A percentile compares a stretch with the other conserved stretches of the same genome.
phyloP scores from a whole-genome alignment of 2,888 invertebrate genomes.

The Eurytoma adleriae region DNA sequence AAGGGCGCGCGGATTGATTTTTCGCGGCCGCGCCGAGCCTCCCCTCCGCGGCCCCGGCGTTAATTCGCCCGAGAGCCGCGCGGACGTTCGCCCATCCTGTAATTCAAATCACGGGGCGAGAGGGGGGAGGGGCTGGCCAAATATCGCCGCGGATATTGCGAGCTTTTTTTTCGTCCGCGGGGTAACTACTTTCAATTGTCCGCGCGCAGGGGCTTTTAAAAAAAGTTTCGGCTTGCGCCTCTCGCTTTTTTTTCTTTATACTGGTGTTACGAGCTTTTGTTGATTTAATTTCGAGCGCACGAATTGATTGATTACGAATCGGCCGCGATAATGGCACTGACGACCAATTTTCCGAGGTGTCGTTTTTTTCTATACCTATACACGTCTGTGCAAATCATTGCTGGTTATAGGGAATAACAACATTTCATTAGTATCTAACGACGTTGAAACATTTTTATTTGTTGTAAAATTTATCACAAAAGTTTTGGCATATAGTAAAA shows the following conservation, averaged over 20 bases:
- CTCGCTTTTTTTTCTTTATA: background rate
- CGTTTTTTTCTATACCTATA: background rate
- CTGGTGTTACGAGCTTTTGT: conserved; percentile 13
- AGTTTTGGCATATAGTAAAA: no score
- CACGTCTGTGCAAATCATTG: background rate
- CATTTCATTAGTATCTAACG: background rate
- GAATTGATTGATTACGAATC: conserved; percentile 32
- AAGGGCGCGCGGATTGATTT: conserved; percentile 71
- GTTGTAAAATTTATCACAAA: no score
- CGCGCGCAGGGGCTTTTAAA: conserved; percentile 8
- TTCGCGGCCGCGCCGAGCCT: conserved; percentile 73
- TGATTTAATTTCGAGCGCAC: conserved; percentile 40
- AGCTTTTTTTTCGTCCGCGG: conserved; percentile 19
- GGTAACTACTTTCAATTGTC: conserved; percentile 44
- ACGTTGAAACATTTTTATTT: background rate
- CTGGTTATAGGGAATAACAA: background rate
- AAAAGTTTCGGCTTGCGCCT: conserved; percentile 27
- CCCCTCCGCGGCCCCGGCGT: no score
- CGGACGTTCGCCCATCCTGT: conserved; percentile 28
- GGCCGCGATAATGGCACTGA: background rate
- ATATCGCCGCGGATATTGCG: conserved; percentile 48
- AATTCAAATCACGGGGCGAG: conserved; percentile 48
- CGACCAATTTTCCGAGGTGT: background rate
- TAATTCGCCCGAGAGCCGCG: conserved; percentile 61
- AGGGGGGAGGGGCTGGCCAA: background rate